These are phyloP conservation scores for Mylabris sibirica DNA, from an alignment of 2,888 invertebrate genomes.

Conservation along the genomic window DNA sequence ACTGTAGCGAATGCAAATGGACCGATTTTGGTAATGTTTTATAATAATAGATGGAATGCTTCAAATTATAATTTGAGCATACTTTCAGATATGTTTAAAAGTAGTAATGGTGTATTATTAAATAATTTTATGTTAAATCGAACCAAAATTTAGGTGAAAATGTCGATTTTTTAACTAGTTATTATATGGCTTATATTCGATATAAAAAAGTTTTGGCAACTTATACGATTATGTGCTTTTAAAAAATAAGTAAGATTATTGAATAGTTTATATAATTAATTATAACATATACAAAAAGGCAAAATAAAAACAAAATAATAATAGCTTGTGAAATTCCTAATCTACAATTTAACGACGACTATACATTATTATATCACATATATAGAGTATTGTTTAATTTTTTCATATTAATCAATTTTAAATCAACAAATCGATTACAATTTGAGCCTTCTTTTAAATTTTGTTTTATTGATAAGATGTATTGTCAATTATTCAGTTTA, in stretches of 20 bases:
- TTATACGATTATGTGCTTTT: conserved; percentile 28
- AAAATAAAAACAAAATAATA: conserved; percentile 42
- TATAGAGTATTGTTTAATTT: conserved; percentile 51
- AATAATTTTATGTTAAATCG: neutral
- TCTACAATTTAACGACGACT: conserved; percentile 42
- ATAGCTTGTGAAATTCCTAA: conserved; percentile 13
- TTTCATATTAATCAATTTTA: conserved; percentile 29
- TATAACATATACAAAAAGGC: conserved; percentile 28
- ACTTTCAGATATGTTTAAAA: neutral
- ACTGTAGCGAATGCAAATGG: neutral
- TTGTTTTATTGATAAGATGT: conserved; percentile 37
- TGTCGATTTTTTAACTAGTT: conserved; percentile 4
- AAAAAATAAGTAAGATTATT: conserved; percentile 19
- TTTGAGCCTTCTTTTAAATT: conserved; percentile 37
- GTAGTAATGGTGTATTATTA: neutral
- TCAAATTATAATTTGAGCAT: neutral
- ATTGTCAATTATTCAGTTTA: conserved; percentile 43
- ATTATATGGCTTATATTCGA: neutral
- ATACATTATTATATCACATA: conserved; percentile 54
- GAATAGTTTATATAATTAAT: conserved; percentile 9
- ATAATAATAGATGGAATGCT: neutral
- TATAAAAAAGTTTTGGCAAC: conserved; percentile 32
- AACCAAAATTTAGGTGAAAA: neutral
- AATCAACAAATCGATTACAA: conserved; percentile 31
- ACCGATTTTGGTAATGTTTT: neutral